These are phyloP conservation scores for Epinephelus fuscoguttatus DNA, from an alignment of 2,113 vertebrate species.

Conservation along the genomic window DNA sequence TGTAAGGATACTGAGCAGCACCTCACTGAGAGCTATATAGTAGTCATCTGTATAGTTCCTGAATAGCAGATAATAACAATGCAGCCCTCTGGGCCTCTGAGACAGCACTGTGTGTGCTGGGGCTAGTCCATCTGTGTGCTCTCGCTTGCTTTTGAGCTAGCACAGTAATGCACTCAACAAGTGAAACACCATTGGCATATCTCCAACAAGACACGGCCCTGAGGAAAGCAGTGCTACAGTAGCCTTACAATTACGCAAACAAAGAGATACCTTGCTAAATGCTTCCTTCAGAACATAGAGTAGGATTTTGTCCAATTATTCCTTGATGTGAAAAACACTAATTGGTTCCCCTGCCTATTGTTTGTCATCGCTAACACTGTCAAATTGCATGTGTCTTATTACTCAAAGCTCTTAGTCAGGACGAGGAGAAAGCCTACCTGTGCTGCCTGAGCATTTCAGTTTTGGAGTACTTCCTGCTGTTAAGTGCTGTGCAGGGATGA, in stretches of 20 bases:
- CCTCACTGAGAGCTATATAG: conserved; percentile 36
- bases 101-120: conserved; percentile 45
- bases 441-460: background rate
- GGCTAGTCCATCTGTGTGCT: conserved; percentile 53
- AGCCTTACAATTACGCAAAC: conserved; percentile 80
- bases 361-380: conserved; percentile 68
- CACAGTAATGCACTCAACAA: conserved; percentile 69
- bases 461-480: background rate
- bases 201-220: conserved; percentile 77
- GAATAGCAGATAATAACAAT: conserved; percentile 66
- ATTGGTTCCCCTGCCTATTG: conserved; percentile 80
- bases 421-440: conserved; percentile 6
- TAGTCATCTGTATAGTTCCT: conserved; percentile 44
- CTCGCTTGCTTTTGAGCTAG: conserved; percentile 38
- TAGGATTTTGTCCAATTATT: conserved; percentile 34
- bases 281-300: conserved; percentile 72
- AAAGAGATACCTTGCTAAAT: conserved; percentile 78
- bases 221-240: conserved; percentile 71
- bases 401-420: conserved; percentile 47
- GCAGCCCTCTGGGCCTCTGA: conserved; percentile 44
- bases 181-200: conserved; percentile 75
- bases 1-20: conserved; percentile 5
- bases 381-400: conserved; percentile 34
- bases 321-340: conserved; percentile 67
- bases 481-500: background rate